Base-by-base conservation (phyloP, 2,888 invertebrate genomes). In the Ganaspis brasiliensis region DNA sequence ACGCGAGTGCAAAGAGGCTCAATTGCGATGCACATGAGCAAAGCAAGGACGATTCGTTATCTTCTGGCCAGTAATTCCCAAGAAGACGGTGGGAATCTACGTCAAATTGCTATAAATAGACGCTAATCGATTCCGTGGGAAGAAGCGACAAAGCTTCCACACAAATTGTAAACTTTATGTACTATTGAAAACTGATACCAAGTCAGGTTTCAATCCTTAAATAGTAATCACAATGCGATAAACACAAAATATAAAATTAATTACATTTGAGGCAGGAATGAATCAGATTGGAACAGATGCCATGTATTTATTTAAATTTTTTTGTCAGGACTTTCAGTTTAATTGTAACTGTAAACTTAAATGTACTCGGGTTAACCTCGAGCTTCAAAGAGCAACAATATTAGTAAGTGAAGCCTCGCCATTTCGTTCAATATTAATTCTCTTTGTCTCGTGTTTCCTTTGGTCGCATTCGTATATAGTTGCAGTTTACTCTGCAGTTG, bases 51-150 rank as follows among this genome's bases (percentile, higher is more conserved):
- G 90, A 91, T 89, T 82, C 82, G 87, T 89, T 88, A 89, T 89
- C 88, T 87, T 77, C 81, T 79, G 81, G 72, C 79, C 79, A 75
- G 74, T 75, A 83, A 72, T 88, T 88, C 89, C 85, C 85, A 82
- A 89, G 89, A 87, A 77, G 75, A 4, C 76, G 76, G 70, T 45
- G 76, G 74, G 87, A 86, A 86, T 85, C 74, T 84, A 82, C 82
- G 90, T 89, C 89, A 90, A 90, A 89, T 90, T 87, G 87, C 88
- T 90, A 89, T 89, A 89, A 89, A 89, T 89, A 90, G 87, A 82
- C 84, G 84, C 76, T 90, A 89, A 91, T 90, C 88, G 87, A 88
- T 88, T 83, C 84, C 79, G 75, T 84, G 84, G 84, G 83, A 88
- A 88, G 87, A 85, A 86, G n/a, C 78, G 77, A 78, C 40, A 70